Evolutionary conservation across 2,113 vertebrate species (phyloP).

Genomic region (Mustela lutreola): DNA sequence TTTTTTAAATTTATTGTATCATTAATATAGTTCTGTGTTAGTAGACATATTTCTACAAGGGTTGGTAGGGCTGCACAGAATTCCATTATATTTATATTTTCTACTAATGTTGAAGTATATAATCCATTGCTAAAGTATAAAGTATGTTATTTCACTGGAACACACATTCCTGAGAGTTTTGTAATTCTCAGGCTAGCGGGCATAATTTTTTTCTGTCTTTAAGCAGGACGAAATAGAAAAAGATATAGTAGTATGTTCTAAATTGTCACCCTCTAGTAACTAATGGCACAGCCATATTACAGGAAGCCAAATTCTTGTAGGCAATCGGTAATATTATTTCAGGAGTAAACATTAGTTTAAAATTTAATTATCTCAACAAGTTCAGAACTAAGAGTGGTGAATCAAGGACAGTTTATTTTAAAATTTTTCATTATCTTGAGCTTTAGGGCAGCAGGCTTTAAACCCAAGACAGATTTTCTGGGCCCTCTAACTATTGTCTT

Average conservation of each 20-base stretch:
- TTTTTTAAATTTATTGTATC: neutral
- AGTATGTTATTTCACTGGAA: constrained; percentile 22
- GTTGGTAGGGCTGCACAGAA: neutral
- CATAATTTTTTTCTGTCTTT: constrained; percentile 11
- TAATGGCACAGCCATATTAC: constrained; percentile 35
- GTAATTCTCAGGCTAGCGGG: neutral
- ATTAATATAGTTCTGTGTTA: neutral
- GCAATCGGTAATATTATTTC: constrained; percentile 63
- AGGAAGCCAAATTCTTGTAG: constrained; percentile 37
- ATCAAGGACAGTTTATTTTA: constrained; percentile 51
- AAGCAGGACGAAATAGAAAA: constrained; percentile 10
- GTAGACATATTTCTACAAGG: neutral
- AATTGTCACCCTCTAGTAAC: constrained; percentile 40
- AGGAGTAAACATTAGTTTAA: constrained; percentile 73
- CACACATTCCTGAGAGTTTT: constrained; percentile 21
- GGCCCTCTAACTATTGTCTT: constrained; percentile 61
- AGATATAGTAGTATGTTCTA: neutral
- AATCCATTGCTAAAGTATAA: neutral
- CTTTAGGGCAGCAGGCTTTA: constrained; percentile 9
- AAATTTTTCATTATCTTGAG: constrained; percentile 66
- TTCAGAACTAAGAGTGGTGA: constrained; percentile 58
- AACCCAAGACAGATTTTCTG: constrained; percentile 59
- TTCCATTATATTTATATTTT: neutral
- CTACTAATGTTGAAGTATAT: neutral
- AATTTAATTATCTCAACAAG: constrained; percentile 72